These are phyloP conservation scores for Lasioglossum calceatum DNA, from an alignment of 2,888 invertebrate species.

Conservation along the genomic window DNA sequence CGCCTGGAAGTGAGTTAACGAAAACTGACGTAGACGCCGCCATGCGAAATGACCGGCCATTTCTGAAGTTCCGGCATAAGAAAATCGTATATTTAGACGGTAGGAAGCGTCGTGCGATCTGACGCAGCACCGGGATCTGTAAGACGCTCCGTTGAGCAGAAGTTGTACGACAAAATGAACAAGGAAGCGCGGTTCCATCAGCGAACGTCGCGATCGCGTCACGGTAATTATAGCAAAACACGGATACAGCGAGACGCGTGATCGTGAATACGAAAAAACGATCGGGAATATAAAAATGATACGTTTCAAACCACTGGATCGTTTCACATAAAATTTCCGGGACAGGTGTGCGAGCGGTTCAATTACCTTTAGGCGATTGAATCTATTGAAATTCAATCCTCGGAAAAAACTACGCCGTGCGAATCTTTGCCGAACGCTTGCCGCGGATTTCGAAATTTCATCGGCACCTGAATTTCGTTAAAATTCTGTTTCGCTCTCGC, in stretches of 20 bases:
- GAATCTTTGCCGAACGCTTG: background rate
- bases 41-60: conserved; percentile 55
- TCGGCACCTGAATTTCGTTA: background rate
- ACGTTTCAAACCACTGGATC: background rate
- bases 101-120: conserved; percentile 31
- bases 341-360: background rate
- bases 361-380: conserved; percentile 3
- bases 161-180: conserved; percentile 30
- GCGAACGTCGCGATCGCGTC: background rate
- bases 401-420: background rate
- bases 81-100: conserved; percentile 66
- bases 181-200: background rate
- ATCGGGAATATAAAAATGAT: background rate
- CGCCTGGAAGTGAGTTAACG: conserved; percentile 64
- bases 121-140: conserved; percentile 34
- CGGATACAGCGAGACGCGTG: background rate
- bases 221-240: conserved; percentile 15
- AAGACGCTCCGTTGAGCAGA: conserved; percentile 29
- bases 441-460: conserved; percentile 8
- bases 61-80: conserved; percentile 51
- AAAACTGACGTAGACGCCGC: conserved; percentile 67
- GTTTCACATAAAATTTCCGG: background rate
- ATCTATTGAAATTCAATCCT: conserved; percentile 21
- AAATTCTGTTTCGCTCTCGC: background rate
- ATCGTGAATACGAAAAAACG: background rate